Base-by-base conservation (phyloP, 1,140 invertebrate genomes). In the Cecropterus lyciades region DNA sequence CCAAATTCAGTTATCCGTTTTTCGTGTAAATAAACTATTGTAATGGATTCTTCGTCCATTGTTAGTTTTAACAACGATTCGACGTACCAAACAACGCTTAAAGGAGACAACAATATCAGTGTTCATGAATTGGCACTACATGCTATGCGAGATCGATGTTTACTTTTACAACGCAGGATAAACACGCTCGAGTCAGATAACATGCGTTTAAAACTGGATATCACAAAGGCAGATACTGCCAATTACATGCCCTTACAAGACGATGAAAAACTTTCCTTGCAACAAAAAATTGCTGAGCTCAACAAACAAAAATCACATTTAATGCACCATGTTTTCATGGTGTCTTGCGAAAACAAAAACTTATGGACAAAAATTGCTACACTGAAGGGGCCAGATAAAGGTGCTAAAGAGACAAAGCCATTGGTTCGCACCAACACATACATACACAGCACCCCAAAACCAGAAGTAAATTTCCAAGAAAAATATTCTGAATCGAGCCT, bases 141-240 rank as follows among this genome's bases (percentile, higher is more conserved):
- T 84, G 96, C 96, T 6, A 95, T 97, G 93, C 95, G 95, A 79
- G 96, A 97, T 86, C 92, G 96, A 42, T 97, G 96, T 89, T 93
- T 95, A 75, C 91, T 94, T 63, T 87, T 97, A 45, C 96, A 97
- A 85, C 92, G 94, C 63, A 93, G 95, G 75, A 92, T 97, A 48
- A 92, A 93, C 20, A 78, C 85, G 0, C 92, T 97, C 10, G 96
- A 97, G 87, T 94, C 95, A 70, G 96, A 97, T 84, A 97, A 97
- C 84, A 88, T 95, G 72, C 86, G 93, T 55, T 89, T 97, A 49
- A 93, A 94, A 71, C 83, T 94, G 4, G 89, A 95, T 67, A 88
- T 88, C 43, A 84, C 90, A 8, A 93, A 93, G 75, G 77, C 56
- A 57, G 74, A 52, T 37, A 77, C 80, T 59, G 77, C 80, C 8